phyloP scores from a whole-genome alignment of 2,888 invertebrate species.

The Dynastes hyllus region DNA sequence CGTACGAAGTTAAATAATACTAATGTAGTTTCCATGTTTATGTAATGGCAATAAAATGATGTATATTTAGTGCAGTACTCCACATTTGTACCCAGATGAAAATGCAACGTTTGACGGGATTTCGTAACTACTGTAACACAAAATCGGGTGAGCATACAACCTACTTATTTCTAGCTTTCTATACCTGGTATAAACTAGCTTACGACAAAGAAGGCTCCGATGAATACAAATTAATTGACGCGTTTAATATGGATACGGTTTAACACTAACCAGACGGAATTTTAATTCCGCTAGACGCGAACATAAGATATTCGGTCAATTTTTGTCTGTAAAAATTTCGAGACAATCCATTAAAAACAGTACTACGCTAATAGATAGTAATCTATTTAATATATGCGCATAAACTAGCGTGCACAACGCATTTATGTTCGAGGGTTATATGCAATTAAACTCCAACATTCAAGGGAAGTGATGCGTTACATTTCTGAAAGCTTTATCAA shows the following conservation, averaged over 20 bases:
- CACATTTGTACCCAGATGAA: conserved; percentile 25
- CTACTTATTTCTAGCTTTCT: conserved; percentile 47
- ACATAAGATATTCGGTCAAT: not conserved
- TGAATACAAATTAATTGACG: conserved; percentile 31
- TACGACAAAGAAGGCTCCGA: conserved; percentile 11
- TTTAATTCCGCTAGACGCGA: conserved; percentile 10
- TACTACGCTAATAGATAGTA: too few species aligned
- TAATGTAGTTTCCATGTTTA: not conserved
- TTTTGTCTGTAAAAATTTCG: conserved; percentile 5
- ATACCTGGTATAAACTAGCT: conserved; percentile 36
- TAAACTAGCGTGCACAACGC: not conserved
- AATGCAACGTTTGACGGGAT: conserved; percentile 18
- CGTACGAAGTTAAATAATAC: not conserved
- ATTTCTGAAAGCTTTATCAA: too few species aligned
- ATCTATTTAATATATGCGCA: not conserved
- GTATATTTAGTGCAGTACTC: not conserved
- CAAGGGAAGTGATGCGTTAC: not conserved
- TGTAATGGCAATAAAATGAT: conserved; percentile 4
- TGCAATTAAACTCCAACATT: not conserved
- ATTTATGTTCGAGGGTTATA: not conserved
- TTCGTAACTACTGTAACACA: conserved; percentile 32
- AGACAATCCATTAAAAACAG: too few species aligned
- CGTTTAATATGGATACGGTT: conserved; percentile 42
- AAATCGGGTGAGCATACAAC: conserved; percentile 32
- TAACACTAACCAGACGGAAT: conserved; percentile 15